Conservation (phyloP, 2,888 invertebrate species). For the Tribolium freemani region DNA sequence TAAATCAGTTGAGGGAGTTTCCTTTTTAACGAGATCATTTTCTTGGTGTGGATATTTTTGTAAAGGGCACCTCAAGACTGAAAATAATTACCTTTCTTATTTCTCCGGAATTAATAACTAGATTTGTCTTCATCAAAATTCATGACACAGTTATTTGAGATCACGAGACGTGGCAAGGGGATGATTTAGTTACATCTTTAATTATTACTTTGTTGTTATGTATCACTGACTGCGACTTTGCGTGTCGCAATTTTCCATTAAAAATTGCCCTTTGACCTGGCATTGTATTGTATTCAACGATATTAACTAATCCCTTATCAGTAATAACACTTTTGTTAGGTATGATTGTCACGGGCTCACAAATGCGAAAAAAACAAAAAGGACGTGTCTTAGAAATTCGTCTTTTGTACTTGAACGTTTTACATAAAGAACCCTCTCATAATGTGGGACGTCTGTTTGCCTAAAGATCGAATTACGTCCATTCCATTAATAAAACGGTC, state of each 20-base stretch:
- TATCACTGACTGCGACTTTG: not conserved
- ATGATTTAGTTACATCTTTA: slow-evolving; percentile 18
- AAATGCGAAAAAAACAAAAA: not conserved
- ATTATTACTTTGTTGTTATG: not conserved
- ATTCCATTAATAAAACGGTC: not conserved
- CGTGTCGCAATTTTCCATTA: not conserved
- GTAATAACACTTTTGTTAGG: too few species aligned
- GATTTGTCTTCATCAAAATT: slow-evolving; percentile 31
- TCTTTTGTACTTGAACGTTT: not conserved
- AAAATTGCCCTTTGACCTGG: not conserved
- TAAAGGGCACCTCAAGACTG: slow-evolving; percentile 2
- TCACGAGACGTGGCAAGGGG: slow-evolving; percentile 1
- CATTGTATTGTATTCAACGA: too few species aligned
- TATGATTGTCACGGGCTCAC: too few species aligned
- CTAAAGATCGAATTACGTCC: slow-evolving; percentile 34
- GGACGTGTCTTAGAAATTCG: not conserved
- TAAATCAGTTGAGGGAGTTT: slow-evolving; percentile 28
- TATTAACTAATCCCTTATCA: too few species aligned
- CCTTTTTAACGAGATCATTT: slow-evolving; percentile 23
- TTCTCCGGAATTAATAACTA: slow-evolving; percentile 31
- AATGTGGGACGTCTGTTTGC: slow-evolving; percentile 41
- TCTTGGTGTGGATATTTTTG: not conserved
- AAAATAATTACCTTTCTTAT: slow-evolving; percentile 35
- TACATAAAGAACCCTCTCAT: slow-evolving; percentile 21
- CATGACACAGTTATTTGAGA: slow-evolving; percentile 31